Percentiles rank a stretch among this genome's conserved stretches.
Evolutionary conservation across 2,888 invertebrate genomes (phyloP).

Genomic region (Phasia obesa): DNA sequence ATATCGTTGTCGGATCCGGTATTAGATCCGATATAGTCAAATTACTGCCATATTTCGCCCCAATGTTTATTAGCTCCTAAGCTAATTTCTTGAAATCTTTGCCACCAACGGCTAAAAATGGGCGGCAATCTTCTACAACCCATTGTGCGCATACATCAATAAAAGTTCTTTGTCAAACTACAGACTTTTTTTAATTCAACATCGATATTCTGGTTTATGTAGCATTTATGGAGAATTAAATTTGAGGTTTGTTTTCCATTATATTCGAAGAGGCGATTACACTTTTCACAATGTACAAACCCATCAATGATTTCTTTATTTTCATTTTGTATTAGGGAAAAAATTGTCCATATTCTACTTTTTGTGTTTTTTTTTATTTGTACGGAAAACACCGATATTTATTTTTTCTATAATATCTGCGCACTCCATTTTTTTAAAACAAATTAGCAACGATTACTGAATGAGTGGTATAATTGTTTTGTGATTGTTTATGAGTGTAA

Average conservation of each 20-base stretch:
- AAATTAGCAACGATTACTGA: too few species aligned
- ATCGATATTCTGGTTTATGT: not conserved
- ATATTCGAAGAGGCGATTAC: not conserved
- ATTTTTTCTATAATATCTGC: too few species aligned
- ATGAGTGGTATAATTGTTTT: too few species aligned
- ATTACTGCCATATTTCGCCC: slow-evolving; percentile 16
- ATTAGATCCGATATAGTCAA: not conserved
- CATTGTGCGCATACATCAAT: slow-evolving; percentile 19
- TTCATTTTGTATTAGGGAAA: too few species aligned
- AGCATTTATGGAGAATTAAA: too few species aligned
- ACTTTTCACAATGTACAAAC: not conserved
- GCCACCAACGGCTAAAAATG: slow-evolving; percentile 37
- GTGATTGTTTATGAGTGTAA: too few species aligned
- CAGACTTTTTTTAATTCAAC: slow-evolving; percentile 7
- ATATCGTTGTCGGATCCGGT: slow-evolving; percentile 29
- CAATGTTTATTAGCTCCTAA: slow-evolving; percentile 26
- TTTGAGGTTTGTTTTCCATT: slow-evolving; percentile 2
- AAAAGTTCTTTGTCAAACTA: too few species aligned
- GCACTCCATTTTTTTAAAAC: too few species aligned
- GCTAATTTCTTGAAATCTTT: slow-evolving; percentile 28
- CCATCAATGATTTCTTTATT: too few species aligned
- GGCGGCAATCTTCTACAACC: slow-evolving; percentile 46
- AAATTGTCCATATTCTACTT: too few species aligned
- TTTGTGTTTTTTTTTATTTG: not conserved
- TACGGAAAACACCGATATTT: not conserved